A percentile compares a stretch with the other conserved stretches of the same genome.
phyloP scores from a whole-genome alignment of 2,888 invertebrate genomes.

The Eubasilissa splendida region DNA sequence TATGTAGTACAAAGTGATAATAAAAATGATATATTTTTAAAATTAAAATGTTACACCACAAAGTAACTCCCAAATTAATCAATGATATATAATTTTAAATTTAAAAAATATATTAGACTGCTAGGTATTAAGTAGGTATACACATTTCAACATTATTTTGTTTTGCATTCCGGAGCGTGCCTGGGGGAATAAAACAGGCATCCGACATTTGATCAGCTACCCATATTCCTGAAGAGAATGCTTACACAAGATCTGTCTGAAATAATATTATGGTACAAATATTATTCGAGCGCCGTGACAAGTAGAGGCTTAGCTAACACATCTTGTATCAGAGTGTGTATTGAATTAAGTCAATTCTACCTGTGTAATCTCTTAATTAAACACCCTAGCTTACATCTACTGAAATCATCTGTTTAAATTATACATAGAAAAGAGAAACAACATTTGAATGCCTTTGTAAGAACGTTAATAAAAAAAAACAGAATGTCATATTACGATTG shows the following conservation, averaged over 20 bases:
- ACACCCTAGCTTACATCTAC: neutral
- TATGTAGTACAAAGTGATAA: no score
- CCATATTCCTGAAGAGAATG: slow-evolving; percentile 16
- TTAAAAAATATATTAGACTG: no score
- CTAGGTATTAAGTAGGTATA: no score
- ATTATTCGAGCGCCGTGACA: slow-evolving; percentile 22
- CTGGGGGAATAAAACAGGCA: slow-evolving; percentile 3
- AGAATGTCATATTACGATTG: no score
- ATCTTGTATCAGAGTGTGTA: neutral
- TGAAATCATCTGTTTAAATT: no score
- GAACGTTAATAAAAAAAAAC: no score
- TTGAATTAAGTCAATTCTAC: slow-evolving; percentile 18
- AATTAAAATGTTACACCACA: no score
- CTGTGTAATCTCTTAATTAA: slow-evolving; percentile 18
- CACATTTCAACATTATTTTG: slow-evolving; percentile 2
- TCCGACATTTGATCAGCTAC: neutral
- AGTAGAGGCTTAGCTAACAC: neutral
- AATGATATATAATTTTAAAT: no score
- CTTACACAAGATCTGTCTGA: slow-evolving; percentile 29
- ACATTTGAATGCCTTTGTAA: no score
- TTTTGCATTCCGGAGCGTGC: slow-evolving; percentile 19
- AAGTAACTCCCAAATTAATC: no score
- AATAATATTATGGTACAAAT: slow-evolving; percentile 33
- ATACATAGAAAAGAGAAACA: no score
- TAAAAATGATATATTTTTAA: no score